Evolutionary conservation across 2,888 invertebrate genomes (phyloP).

Genomic region (Panopea generosa): DNA sequence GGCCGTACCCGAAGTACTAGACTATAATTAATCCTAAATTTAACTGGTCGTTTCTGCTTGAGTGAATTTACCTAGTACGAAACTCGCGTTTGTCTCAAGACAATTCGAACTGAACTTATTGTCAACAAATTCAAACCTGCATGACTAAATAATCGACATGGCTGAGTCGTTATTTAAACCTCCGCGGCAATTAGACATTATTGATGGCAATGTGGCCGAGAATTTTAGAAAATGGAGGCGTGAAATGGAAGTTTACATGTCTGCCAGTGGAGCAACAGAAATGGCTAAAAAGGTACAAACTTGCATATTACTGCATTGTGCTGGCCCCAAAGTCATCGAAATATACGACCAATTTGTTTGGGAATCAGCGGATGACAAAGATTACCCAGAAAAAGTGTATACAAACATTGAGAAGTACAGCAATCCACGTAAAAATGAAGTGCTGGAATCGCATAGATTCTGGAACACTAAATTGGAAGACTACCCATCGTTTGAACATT

Average conservation of each 20-base stretch:
- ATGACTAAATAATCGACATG: background rate
- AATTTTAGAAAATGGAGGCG: conserved; percentile 28
- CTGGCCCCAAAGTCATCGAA: conserved; percentile 35
- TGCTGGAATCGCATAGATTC: conserved; percentile 53
- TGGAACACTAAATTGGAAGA: conserved; percentile 35
- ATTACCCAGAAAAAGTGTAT: conserved; percentile 25
- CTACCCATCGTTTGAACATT: conserved; percentile 40
- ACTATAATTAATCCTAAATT: too few species aligned
- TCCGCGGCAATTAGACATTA: conserved; percentile 16
- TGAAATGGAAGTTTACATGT: conserved; percentile 26
- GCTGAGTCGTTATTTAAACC: conserved; percentile 37
- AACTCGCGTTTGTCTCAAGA: too few species aligned
- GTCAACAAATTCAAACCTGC: too few species aligned
- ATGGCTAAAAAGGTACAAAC: conserved; percentile 21
- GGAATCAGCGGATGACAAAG: conserved; percentile 27
- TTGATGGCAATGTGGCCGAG: conserved; percentile 27
- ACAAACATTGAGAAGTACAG: conserved; percentile 51
- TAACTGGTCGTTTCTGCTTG: too few species aligned
- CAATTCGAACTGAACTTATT: too few species aligned
- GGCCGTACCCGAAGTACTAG: background rate
- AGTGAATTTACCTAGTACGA: too few species aligned
- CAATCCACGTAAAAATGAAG: conserved; percentile 56
- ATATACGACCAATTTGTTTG: conserved; percentile 45
- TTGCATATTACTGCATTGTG: conserved; percentile 29
- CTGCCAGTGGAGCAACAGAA: conserved; percentile 24